Percentiles rank a stretch among this genome's conserved stretches.
Evolutionary conservation across 2,797 vertebrate genomes (phyloP).

Genomic region (Vultur gryphus): DNA sequence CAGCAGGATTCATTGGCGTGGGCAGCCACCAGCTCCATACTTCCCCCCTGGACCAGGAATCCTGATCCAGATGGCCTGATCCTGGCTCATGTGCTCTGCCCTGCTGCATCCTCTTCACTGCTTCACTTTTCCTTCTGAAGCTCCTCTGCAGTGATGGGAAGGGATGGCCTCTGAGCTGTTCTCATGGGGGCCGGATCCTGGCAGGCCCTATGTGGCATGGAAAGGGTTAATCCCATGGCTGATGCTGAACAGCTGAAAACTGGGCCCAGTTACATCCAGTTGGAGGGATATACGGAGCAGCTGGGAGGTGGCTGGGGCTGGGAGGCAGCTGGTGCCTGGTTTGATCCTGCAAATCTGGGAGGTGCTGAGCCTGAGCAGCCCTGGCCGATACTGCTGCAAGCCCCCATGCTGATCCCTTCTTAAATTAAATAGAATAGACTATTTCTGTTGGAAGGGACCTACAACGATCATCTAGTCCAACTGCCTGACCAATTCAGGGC

Average conservation of each 20-base stretch:
- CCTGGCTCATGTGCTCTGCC: background rate
- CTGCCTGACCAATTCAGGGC: background rate
- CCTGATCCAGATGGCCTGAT: background rate
- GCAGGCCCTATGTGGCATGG: background rate
- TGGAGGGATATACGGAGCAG: conserved; percentile 17
- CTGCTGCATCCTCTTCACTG: background rate
- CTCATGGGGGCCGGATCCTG: fast-evolving
- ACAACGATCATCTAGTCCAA: background rate
- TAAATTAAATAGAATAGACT: background rate
- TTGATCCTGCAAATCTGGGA: background rate
- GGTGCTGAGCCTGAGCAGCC: conserved; percentile 24
- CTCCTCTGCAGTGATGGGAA: fast-evolving
- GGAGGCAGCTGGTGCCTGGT: conserved; percentile 38
- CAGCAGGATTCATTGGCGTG: background rate
- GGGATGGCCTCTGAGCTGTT: background rate
- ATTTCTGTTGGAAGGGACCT: background rate
- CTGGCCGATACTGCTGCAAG: background rate
- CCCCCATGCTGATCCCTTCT: background rate
- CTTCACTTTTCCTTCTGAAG: background rate
- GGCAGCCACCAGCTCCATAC: background rate
- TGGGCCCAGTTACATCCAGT: conserved; percentile 7
- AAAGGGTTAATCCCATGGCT: conserved; percentile 10
- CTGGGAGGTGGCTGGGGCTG: background rate
- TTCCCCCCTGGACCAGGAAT: background rate
- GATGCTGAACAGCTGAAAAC: conserved; percentile 32